These are phyloP conservation scores for Drosophila meridiana DNA, from an alignment of 2,888 invertebrate species.

Conservation along the genomic window DNA sequence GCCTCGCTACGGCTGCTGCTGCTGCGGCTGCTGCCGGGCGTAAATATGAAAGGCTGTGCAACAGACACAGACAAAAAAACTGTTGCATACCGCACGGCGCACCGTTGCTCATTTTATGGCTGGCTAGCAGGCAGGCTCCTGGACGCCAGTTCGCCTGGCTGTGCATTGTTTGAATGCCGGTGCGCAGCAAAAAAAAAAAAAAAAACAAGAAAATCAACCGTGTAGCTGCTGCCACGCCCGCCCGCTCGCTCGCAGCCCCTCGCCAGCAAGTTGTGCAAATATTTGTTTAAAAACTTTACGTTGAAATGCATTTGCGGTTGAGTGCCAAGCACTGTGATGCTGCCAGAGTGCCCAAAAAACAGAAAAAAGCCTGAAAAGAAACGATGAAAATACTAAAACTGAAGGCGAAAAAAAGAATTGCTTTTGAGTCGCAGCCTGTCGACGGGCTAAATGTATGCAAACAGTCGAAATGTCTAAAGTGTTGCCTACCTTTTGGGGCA, in stretches of 20 bases:
- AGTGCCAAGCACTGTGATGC: constrained; percentile 73
- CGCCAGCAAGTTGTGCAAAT: constrained; percentile 77
- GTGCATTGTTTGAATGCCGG: constrained; percentile 73
- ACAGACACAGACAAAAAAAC: constrained; percentile 45
- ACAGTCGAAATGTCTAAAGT: constrained; percentile 52
- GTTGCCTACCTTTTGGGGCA: constrained; percentile 33
- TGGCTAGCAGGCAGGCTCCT: constrained; percentile 50
- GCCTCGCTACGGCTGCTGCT: constrained; percentile 37
- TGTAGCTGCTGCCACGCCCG: constrained; percentile 38
- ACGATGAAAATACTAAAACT: constrained; percentile 31
- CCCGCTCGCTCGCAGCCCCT: not conserved
- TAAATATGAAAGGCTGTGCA: constrained; percentile 69
- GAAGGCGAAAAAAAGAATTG: constrained; percentile 62
- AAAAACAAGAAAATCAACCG: constrained; percentile 57
- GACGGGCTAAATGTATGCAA: constrained; percentile 60
- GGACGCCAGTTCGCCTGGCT: constrained; percentile 61
- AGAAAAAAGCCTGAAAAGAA: constrained; percentile 31
- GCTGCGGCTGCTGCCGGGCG: constrained; percentile 29
- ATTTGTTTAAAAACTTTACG: constrained; percentile 81
- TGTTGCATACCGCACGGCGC: constrained; percentile 76
- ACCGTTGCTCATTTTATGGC: constrained; percentile 78
- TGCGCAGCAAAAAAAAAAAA: constrained; percentile 38
- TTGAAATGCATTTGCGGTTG: constrained; percentile 82
- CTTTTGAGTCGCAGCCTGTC: constrained; percentile 63
- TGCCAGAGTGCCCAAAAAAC: constrained; percentile 52